Conservation (phyloP, 2,888 invertebrate genomes). For the Mycalesis mineus region DNA sequence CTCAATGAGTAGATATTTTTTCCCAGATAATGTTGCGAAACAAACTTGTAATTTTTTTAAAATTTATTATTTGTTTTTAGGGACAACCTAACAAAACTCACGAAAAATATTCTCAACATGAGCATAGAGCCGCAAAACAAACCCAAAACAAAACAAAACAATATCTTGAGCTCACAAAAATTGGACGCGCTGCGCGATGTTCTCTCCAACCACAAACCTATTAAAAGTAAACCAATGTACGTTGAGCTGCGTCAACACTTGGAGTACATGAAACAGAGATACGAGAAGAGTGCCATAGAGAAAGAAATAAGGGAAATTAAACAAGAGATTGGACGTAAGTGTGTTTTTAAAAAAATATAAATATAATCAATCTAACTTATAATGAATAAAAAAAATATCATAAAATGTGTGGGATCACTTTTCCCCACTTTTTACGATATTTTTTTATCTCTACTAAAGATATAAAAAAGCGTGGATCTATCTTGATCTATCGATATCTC, state of each 20-base stretch:
- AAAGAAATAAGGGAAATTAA: conserved; percentile 33
- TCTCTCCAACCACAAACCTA: conserved; percentile 71
- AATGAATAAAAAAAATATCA: no score
- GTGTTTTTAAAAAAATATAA: no score
- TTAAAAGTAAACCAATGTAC: conserved; percentile 72
- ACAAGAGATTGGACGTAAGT: conserved; percentile 16
- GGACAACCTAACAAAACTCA: conserved; percentile 66
- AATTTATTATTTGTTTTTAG: conserved; percentile 45
- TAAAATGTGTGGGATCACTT: no score
- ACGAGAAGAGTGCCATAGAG: conserved; percentile 55
- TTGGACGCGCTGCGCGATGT: conserved; percentile 69
- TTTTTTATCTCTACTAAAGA: no score
- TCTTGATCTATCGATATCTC: no score
- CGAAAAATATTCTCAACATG: conserved; percentile 74
- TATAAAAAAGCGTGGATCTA: no score
- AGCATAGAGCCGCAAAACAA: conserved; percentile 63
- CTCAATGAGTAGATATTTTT: no score
- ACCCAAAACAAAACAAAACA: conserved; percentile 55
- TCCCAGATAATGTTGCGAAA: no score
- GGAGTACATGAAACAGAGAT: conserved; percentile 52
- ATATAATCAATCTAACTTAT: no score
- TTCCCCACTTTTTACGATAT: no score
- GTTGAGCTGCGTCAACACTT: conserved; percentile 64
- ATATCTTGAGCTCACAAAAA: conserved; percentile 69
- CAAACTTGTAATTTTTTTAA: no score